These are phyloP conservation scores for Sarcophaga bullata DNA, from an alignment of 1,140 invertebrate species.

Conservation along the genomic window DNA sequence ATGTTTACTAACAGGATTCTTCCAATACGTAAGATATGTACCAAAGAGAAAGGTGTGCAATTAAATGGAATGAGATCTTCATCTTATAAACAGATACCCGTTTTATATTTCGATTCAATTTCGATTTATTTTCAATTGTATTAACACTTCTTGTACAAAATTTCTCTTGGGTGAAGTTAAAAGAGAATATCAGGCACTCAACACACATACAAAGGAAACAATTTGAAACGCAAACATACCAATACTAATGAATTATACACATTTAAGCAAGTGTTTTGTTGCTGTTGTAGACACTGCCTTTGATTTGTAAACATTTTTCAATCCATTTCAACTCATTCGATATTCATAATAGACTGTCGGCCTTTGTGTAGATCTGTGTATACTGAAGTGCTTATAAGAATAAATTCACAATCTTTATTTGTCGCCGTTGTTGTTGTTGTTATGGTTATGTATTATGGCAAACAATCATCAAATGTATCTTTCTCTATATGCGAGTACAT, in stretches of 20 bases:
- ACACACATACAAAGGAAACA: background rate
- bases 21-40: too few relatives aligned
- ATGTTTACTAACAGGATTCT: too few relatives aligned
- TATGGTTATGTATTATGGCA: too few relatives aligned
- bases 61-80: too few relatives aligned
- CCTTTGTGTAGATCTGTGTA: too few relatives aligned
- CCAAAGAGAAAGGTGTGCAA: too few relatives aligned
- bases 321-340: constrained; percentile 3
- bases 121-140: background rate
- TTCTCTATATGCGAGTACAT: background rate
- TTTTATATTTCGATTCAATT: too few relatives aligned
- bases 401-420: too few relatives aligned
- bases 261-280: background rate
- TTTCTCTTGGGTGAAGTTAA: constrained; percentile 32
- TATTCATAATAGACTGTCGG: constrained; percentile 32
- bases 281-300: background rate
- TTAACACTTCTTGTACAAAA: background rate
- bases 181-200: background rate
- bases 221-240: background rate
- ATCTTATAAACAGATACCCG: too few relatives aligned
- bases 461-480: constrained; percentile 8
- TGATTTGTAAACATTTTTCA: constrained; percentile 29
- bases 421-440: too few relatives aligned
- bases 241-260: background rate
- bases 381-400: too few relatives aligned